Evolutionary conservation across 2,113 vertebrate genomes (phyloP), one percentile per base, ranked within the genome.

Genomic region (Rhinopomastus cyanomelas): DNA sequence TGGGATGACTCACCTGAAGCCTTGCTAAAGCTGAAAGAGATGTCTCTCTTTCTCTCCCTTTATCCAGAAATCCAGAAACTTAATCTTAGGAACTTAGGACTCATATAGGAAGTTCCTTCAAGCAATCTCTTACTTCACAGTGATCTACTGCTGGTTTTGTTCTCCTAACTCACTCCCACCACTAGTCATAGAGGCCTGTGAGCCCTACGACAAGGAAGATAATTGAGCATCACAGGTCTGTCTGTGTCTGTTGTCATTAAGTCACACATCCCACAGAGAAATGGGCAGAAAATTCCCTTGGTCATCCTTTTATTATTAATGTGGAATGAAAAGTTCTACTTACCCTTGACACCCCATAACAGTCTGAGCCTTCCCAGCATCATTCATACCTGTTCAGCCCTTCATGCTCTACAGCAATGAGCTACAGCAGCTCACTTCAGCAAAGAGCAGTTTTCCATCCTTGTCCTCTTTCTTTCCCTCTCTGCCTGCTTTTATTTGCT

Each of bases 391-490:
- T 1, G 4, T 26, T 36, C 51, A 55, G 11, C 1, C 11, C 10
- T 51, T 42, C 25, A 6, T 2, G 21, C 19, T 46, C 42, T 20
- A 17, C 42, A 83, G 13, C 26, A 65, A 48, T 2, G n/a, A 77
- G 30, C 19, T 74, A 34, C 79, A 86, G 67, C 68, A 55, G 52
- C 60, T 85, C 42, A 57, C 18, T 59, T 20, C 6, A 52, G 61
- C 49, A 78, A 81, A 86, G 59, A 81, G 16, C 46, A n/a, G 59
- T 82, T 88, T 92, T 88, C 86, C 72, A 71, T 59, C 81, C 71
- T 76, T 48, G 2, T 73, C 42, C 25, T 76, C 71, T 26, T 1
- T 46, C 56, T 56, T 46, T 42, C 36, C 56, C 26, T 59, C 30
- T 49, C 60, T 2, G 18, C 13, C 44, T 49, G 46, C 30, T 85